Evolutionary conservation across 2,797 vertebrate species (phyloP), one percentile per base, ranked within the genome.

Genomic region (Petrocephalus schoutedeni): DNA sequence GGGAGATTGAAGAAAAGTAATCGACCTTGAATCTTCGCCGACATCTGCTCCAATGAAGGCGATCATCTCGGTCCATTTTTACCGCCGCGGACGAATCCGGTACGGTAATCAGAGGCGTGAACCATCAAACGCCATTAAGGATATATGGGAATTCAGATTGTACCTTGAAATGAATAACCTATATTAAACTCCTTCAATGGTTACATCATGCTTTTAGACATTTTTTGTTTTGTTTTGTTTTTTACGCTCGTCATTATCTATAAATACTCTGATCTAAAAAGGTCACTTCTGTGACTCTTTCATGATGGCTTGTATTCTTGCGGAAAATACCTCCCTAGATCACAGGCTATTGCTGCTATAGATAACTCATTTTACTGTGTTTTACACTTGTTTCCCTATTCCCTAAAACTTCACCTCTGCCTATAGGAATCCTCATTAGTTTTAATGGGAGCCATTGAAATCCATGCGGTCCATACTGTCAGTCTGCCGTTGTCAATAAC

Each of bases 331-430:
- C 51, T 53, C 12, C 28, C 23, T 32, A 84, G 54, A 58, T 64
- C 51, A 36, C 51, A 45, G 64, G 19, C 85, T 41, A 32, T 49
- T 58, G 36, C 41, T 59, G 0, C 91, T 90, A 1, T 87, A 90
- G 59, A 88, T 89, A 87, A 61, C 57, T 21, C 74, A 67, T 4
- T 6, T 12, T 59, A 54, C 89, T 90, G 32, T 89, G 74, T 87
- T 87, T 83, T 49, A 90, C 56, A 57, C 89, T 0, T 90, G 83
- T 90, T 94, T 59, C 2, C 86, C 89, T 90, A 91, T 93, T 90
- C 90, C 91, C 51, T 91, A 49, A 80, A 80, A 49, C 14, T n/a
- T 77, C 32, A 8, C 71, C 36, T 45, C 16, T 49, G 36, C 16
- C 71, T 19, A 19, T 2, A 45, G 7, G 32, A 77, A 45, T 41